Percentiles rank a stretch among this genome's conserved stretches.
phyloP scores from a whole-genome alignment of 2,888 invertebrate genomes.

The Germaria angustata region DNA sequence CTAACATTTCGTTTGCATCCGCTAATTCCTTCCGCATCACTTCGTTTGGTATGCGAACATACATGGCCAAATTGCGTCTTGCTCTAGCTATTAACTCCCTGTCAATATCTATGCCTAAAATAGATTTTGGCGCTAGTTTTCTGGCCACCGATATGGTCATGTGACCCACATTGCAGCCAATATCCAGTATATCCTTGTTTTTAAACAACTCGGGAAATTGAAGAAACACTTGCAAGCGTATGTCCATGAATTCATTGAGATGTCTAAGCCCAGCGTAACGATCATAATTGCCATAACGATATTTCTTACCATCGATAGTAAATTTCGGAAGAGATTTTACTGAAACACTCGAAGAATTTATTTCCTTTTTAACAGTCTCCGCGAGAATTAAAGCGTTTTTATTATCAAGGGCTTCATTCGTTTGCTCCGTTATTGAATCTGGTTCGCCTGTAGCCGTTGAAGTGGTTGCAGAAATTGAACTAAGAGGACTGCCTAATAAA shows the following conservation, averaged over 20 bases:
- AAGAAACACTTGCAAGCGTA: conserved; percentile 89
- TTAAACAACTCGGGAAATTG: conserved; percentile 90
- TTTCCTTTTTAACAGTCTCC: conserved; percentile 57
- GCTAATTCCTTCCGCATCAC: conserved; percentile 41
- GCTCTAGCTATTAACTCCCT: conserved; percentile 86
- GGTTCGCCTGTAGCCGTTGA: conserved; percentile 69
- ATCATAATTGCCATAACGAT: conserved; percentile 98
- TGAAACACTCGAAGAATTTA: conserved; percentile 25
- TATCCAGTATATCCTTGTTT: conserved; percentile 95
- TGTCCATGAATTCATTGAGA: conserved; percentile 89
- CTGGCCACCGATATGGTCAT: conserved; percentile 94
- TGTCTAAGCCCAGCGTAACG: conserved; percentile 98
- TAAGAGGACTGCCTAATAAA: conserved; percentile 72
- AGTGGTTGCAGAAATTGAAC: conserved; percentile 73
- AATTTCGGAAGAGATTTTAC: conserved; percentile 80
- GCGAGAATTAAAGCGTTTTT: conserved; percentile 55
- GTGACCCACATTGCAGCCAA: conserved; percentile 98
- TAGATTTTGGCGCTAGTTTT: conserved; percentile 90
- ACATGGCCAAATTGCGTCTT: conserved; percentile 77
- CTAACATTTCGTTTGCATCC: background rate
- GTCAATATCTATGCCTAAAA: conserved; percentile 97
- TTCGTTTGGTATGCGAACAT: conserved; percentile 76
- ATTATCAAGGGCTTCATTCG: conserved; percentile 24
- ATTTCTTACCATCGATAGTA: conserved; percentile 88
- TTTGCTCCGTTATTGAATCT: conserved; percentile 56